Evolutionary conservation across 2,113 vertebrate genomes (phyloP), one percentile per base, ranked within the genome.

Genomic region (Neolamprologus tretocephalus): DNA sequence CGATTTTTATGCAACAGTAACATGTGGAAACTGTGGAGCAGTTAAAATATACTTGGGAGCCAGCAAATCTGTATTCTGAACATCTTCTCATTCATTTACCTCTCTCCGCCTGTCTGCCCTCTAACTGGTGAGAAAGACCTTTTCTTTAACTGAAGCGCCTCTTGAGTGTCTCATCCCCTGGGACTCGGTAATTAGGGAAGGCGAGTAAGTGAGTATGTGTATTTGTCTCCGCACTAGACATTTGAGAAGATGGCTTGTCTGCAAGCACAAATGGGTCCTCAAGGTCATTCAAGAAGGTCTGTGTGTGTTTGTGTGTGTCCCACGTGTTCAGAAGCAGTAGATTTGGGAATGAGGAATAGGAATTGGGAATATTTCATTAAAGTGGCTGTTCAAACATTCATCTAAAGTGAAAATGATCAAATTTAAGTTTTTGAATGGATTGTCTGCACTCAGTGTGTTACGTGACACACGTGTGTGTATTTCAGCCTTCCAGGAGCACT

Each of bases 221-320:
- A 80, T 80, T 81, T 78, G 68, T 82, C 57, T 87, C 58, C 10
- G 19, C 5, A 2, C 53, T 13, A 73, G 88, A 89, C 47, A 91
- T 90, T 89, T 87, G 90, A 92, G 92, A 87, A 90, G 91, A 89
- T 86, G 80, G 87, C 87, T 17, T 73, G 83, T 87, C 90, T 92
- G 83, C 42, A 28, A 86, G 51, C 90, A 61, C 90, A 87, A 86
- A 84, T 87, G 81, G 83, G 47, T 85, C 81, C 85, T 91, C 80
- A 80, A 90, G 88, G 91, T 91, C 68, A 58, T 83, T 83, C 82
- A 85, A 42, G 35, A 87, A 79, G 33, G 73, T 68, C 4, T 87
- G 35, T 82, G 88, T 86, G 57, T 68, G 73, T 73, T 68, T 80
- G 23, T 47, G 40, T 49, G 71, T 49, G 42, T 19, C 51, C 37